A percentile compares a stretch with the other conserved stretches of the same genome.
Evolutionary conservation across 1,140 invertebrate species (phyloP).

Genomic region (Danaus melanippus): DNA sequence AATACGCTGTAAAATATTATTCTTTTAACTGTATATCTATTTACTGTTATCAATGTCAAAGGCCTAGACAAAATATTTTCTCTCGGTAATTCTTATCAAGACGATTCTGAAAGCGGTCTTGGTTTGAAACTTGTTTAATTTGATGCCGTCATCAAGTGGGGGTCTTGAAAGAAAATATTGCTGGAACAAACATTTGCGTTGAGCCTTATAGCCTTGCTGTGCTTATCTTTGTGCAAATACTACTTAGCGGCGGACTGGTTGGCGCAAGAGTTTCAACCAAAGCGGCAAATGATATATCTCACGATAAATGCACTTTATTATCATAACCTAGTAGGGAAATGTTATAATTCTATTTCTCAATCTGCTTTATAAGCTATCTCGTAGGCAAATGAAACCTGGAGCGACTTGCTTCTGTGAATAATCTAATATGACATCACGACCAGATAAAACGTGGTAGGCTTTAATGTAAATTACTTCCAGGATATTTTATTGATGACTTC

Average conservation of each 20-base stretch:
- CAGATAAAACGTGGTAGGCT: too few relatives aligned
- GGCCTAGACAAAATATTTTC: not conserved
- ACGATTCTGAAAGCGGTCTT: conserved; percentile 44
- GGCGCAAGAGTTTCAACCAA: conserved; percentile 28
- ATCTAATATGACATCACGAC: too few relatives aligned
- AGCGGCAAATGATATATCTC: conserved; percentile 27
- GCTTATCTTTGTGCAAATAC: conserved; percentile 60
- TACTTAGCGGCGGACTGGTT: conserved; percentile 30
- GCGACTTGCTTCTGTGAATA: not conserved
- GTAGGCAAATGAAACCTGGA: conserved; percentile 11
- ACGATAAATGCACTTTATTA: conserved; percentile 29
- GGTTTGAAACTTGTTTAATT: conserved; percentile 57
- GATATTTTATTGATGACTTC: too few relatives aligned
- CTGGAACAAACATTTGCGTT: conserved; percentile 56
- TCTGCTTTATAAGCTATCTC: conserved; percentile 15
- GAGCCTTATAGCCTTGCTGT: conserved; percentile 45
- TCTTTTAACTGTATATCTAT: too few relatives aligned
- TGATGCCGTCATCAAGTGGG: conserved; percentile 62
- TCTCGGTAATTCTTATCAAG: conserved; percentile 44
- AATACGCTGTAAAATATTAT: too few relatives aligned
- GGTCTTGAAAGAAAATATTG: conserved; percentile 56
- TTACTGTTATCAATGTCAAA: conserved; percentile 14
- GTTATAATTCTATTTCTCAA: conserved; percentile 28
- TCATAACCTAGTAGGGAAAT: conserved; percentile 28
- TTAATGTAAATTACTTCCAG: too few relatives aligned